Conservation (phyloP, 2,888 invertebrate genomes). For the Stenodera caucasica region DNA sequence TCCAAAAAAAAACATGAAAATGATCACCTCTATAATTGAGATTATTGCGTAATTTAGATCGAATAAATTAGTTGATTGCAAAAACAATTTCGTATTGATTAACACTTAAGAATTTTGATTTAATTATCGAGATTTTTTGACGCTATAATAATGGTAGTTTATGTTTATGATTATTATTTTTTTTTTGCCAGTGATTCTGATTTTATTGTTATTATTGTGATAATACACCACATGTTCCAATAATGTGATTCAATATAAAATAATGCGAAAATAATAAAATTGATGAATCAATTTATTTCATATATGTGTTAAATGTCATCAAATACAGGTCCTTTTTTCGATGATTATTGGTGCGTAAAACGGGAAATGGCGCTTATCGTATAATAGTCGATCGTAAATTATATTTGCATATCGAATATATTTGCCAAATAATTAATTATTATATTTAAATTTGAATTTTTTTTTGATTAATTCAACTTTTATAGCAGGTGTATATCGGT, state of each 20-base stretch:
- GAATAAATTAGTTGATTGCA: no score
- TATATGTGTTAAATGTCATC: constrained; percentile 16
- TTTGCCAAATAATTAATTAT: background rate
- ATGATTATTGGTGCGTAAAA: constrained; percentile 18
- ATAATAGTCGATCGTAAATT: constrained; percentile 12
- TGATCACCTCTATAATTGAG: no score
- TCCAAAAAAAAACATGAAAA: no score
- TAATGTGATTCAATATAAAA: constrained; percentile 14
- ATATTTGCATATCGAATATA: constrained; percentile 15
- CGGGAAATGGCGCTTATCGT: constrained; percentile 16
- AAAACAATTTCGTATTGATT: no score
- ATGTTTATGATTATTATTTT: no score
- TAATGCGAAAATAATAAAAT: constrained; percentile 9
- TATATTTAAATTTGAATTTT: background rate
- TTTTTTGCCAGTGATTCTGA: no score
- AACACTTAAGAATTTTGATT: no score
- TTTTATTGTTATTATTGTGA: background rate
- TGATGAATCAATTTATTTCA: constrained; percentile 22
- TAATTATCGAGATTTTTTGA: no score
- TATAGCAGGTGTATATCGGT: constrained; percentile 8
- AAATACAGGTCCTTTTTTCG: constrained; percentile 12
- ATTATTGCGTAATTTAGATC: no score
- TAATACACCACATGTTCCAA: constrained; percentile 20
- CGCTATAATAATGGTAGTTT: no score
- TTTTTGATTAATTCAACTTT: background rate